Evolutionary conservation across 2,888 invertebrate genomes (phyloP), one percentile per base, ranked within the genome.

Genomic region (Drosophila pseudotalamancana): DNA sequence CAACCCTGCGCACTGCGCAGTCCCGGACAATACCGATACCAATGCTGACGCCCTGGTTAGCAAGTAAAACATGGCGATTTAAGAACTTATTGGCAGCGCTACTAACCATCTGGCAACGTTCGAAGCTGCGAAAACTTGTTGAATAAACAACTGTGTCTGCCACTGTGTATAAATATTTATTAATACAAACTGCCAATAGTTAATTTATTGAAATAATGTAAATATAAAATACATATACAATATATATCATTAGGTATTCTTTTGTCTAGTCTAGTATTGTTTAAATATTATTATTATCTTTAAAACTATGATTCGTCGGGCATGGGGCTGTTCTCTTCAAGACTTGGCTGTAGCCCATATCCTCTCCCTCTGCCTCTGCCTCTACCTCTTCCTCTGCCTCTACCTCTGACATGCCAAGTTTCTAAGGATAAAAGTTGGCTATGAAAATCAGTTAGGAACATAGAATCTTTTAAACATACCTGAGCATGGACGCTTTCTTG

Each of bases 1-100:
- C 72, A 73, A 59, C 72, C 42, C 62, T 72, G 74, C 54, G 62
- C 62, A 73, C 34, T 73, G 50, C 71, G 74, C 74, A 59, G 57
- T 57, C 57, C 57, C 50, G 48, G 50, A 29, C 50, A 12, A 62
- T 54, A 35, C 37, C 54, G 18, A 54, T 48, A 32, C 49, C 37
- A 32, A 9, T 23, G 11, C 6, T n/a, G 34, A 18, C 42, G 54
- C 71, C 62, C 73, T 72, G 31, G 56, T 11, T 8, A 2, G 9
- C 31, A 3, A 32, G 12, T 29, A 23, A 27, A 43, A 45, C 27
- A 31, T 31, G 12, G n/a, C 43, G 32, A 18, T 14, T 32, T 18
- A 14, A 43, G 12, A 43, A 37, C 16, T 23, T n/a, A 19, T 6
- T 55, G 43, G 39, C 27, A 45, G 16, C 39, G n/a, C n/a, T 14